A percentile compares a stretch with the other conserved stretches of the same genome.
Evolutionary conservation across 2,797 vertebrate species (phyloP).

Genomic region (Cossypha heuglini): DNA sequence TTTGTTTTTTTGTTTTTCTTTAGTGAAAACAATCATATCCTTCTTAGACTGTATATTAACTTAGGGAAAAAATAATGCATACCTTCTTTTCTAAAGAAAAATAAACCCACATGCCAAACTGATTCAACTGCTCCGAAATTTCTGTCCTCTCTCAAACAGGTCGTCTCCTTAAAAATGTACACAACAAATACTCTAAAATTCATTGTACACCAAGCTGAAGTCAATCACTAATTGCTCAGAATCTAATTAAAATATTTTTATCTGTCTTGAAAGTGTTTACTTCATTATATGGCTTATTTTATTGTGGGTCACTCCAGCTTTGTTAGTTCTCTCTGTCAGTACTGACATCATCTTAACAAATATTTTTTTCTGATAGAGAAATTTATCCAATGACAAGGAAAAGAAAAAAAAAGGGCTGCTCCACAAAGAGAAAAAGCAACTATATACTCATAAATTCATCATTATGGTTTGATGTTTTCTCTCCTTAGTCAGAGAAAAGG

Average conservation of each 20-base stretch:
- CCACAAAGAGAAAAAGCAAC: neutral
- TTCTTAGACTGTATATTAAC: neutral
- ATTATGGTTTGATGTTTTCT: neutral
- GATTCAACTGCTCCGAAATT: neutral
- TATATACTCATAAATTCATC: neutral
- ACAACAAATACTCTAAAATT: neutral
- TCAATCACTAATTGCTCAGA: neutral
- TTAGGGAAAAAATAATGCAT: neutral
- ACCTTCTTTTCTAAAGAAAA: neutral
- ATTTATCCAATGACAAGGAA: neutral
- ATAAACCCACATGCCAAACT: rapidly evolving
- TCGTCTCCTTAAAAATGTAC: neutral
- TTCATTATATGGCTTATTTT: neutral
- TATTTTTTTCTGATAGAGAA: neutral
- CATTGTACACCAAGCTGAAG: neutral
- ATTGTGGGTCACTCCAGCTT: neutral
- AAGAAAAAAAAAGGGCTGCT: neutral
- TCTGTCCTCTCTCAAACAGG: rapidly evolving
- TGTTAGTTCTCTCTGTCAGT: neutral
- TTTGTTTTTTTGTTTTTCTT: neutral
- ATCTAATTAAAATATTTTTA: neutral
- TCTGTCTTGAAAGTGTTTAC: neutral
- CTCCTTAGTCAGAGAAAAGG: neutral
- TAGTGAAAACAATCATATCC: neutral
- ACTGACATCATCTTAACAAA: neutral